A percentile compares a stretch with the other conserved stretches of the same genome.
Conservation (phyloP, 1,140 invertebrate genomes). For the Bathynomus jamesi region DNA sequence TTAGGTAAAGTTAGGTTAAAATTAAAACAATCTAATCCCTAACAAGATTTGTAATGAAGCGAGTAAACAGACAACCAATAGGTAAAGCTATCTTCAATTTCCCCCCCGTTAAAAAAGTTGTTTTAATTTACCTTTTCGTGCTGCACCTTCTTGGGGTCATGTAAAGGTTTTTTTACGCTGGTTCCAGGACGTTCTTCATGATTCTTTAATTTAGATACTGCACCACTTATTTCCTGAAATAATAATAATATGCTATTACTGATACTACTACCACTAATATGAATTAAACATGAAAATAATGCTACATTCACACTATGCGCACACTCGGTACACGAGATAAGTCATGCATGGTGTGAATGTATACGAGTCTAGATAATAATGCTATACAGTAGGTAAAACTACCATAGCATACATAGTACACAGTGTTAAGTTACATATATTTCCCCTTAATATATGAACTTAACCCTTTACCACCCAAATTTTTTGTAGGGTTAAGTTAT, state of each 20-base stretch:
- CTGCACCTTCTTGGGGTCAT: not conserved
- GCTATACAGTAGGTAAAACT: not conserved
- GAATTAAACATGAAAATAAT: not conserved
- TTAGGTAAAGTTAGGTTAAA: not conserved
- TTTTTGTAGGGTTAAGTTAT: too few relatives aligned
- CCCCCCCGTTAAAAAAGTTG: not conserved
- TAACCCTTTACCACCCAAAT: too few relatives aligned
- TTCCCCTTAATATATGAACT: too few relatives aligned
- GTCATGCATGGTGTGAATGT: too few relatives aligned
- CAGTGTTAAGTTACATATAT: too few relatives aligned
- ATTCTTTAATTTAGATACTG: not conserved
- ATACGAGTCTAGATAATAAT: not conserved
- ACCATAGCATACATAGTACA: not conserved
- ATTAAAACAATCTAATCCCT: not conserved
- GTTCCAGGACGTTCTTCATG: not conserved
- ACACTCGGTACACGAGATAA: too few relatives aligned
- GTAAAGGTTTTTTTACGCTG: not conserved
- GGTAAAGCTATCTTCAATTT: too few relatives aligned
- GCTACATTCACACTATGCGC: too few relatives aligned
- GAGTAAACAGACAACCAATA: too few relatives aligned
- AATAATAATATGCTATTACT: not conserved
- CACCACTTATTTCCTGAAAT: not conserved
- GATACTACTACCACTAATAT: not conserved
- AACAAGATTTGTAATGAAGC: too few relatives aligned
- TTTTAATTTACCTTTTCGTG: not conserved